phyloP scores from a whole-genome alignment of 2,888 invertebrate species.

The Drosophila nr. fundita region DNA sequence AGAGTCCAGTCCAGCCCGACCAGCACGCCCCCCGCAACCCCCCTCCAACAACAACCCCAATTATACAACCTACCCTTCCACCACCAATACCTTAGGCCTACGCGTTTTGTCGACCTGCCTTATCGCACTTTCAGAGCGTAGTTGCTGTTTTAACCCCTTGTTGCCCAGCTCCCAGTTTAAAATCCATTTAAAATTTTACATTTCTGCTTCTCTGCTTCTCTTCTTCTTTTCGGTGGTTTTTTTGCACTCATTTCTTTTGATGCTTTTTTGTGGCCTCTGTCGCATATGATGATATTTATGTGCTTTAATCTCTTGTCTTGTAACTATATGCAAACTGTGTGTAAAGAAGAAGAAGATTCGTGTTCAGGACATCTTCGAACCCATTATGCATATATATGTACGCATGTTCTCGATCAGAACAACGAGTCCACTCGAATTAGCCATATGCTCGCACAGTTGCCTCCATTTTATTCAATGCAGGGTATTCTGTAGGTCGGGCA shows the following conservation, averaged over 20 bases:
- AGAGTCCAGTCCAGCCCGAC: neutral
- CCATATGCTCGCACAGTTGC: neutral
- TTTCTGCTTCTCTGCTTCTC: conserved; percentile 7
- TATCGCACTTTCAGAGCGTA: conserved; percentile 48
- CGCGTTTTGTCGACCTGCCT: conserved; percentile 26
- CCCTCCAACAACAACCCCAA: neutral
- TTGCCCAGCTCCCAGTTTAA: conserved; percentile 15
- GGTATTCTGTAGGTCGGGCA: neutral
- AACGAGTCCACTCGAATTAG: neutral
- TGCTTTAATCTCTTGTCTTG: conserved; percentile 52
- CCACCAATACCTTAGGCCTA: neutral
- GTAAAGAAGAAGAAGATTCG: neutral
- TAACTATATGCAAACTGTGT: neutral
- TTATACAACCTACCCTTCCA: neutral
- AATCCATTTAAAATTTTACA: conserved; percentile 37
- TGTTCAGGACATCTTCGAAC: neutral
- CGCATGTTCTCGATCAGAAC: neutral
- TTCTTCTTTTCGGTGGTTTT: neutral
- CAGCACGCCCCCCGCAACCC: neutral
- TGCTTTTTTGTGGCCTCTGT: conserved; percentile 21
- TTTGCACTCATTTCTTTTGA: neutral
- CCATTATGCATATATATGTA: neutral
- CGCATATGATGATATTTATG: conserved; percentile 59
- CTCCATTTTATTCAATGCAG: neutral
- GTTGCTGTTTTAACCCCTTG: conserved; percentile 55